Evolutionary conservation across 2,888 invertebrate genomes (phyloP).

Genomic region (Phalera bucephala): DNA sequence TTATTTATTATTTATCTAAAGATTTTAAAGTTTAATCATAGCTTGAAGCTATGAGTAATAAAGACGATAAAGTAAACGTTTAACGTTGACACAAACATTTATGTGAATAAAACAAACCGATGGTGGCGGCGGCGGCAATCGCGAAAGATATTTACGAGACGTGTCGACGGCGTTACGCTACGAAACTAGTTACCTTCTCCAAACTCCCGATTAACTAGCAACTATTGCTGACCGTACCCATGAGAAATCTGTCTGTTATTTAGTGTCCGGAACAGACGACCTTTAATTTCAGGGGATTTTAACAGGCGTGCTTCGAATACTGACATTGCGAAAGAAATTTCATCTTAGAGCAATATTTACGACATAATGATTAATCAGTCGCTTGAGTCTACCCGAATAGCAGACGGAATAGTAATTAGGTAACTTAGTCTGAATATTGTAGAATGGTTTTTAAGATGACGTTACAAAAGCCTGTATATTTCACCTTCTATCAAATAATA

Average conservation of each 20-base stretch:
- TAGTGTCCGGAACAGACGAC: conserved; percentile 27
- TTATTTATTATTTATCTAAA: too few relatives aligned
- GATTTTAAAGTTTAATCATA: too few relatives aligned
- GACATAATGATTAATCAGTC: conserved; percentile 2
- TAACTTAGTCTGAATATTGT: too few relatives aligned
- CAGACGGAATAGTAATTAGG: conserved; percentile 3
- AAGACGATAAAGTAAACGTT: conserved; percentile 33
- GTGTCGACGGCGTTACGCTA: conserved; percentile 25
- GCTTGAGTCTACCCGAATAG: conserved; percentile 9
- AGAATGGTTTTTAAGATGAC: too few relatives aligned
- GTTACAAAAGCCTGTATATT: too few relatives aligned
- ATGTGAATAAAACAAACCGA: conserved; percentile 41
- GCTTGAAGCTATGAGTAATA: conserved; percentile 38
- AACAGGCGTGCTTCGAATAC: conserved; percentile 37
- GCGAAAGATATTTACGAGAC: conserved; percentile 39
- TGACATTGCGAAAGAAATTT: conserved; percentile 23
- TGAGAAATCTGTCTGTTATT: conserved; percentile 42
- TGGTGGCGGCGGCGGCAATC: conserved; percentile 9
- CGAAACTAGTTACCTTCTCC: conserved; percentile 12
- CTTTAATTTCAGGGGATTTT: conserved; percentile 43
- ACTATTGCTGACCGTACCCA: conserved; percentile 31
- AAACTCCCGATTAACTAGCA: conserved; percentile 37
- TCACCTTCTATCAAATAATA: neutral
- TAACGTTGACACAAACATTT: conserved; percentile 39
- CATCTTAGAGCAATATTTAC: conserved; percentile 9